Conservation (phyloP, 1,140 invertebrate species). For the Cardiocondyla obscurior region DNA sequence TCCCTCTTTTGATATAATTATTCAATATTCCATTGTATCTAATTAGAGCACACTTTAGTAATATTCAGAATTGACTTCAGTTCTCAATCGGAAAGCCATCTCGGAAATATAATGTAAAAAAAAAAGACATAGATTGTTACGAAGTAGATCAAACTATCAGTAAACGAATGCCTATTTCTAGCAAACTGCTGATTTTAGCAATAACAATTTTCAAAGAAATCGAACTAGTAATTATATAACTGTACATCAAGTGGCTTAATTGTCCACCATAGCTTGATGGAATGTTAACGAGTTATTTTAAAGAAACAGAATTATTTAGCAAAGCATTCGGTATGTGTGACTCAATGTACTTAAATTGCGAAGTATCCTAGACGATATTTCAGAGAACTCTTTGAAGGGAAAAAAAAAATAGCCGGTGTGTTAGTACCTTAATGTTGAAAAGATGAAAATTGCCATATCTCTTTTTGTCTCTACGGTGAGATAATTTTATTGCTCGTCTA, state of each 20-base stretch:
- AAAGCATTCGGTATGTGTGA: background rate
- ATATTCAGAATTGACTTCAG: background rate
- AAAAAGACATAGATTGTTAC: background rate
- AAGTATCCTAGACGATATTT: background rate
- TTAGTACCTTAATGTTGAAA: background rate
- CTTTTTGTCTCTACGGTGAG: background rate
- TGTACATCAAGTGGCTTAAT: background rate
- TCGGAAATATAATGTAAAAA: background rate
- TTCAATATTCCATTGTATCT: background rate
- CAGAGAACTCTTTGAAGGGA: background rate
- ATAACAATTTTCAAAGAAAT: background rate
- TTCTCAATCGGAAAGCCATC: background rate
- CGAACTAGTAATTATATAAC: background rate
- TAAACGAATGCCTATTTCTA: background rate
- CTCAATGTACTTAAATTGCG: background rate
- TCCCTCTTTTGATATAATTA: background rate
- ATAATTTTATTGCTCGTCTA: background rate
- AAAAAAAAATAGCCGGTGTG: background rate
- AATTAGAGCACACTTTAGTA: background rate
- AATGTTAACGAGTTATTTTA: background rate
- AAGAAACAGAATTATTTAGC: background rate
- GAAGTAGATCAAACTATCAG: background rate
- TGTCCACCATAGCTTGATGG: background rate
- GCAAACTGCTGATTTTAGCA: background rate
- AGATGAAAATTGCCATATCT: conserved; percentile 3